A percentile compares a stretch with the other conserved stretches of the same genome.
Evolutionary conservation across 2,113 vertebrate genomes (phyloP).

Genomic region (Laterallus jamaicensis): DNA sequence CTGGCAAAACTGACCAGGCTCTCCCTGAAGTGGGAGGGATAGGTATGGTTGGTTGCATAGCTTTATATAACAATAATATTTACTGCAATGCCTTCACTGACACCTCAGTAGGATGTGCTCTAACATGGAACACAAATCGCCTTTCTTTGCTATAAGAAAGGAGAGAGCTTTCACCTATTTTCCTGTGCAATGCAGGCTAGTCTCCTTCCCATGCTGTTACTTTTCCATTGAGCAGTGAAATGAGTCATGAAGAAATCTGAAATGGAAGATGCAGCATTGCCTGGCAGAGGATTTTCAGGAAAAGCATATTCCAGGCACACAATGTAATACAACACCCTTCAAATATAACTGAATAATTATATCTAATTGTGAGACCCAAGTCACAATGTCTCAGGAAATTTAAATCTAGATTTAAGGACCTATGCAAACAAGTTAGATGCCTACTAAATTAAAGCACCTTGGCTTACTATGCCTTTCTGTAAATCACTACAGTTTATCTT

Average conservation of each 20-base stretch:
- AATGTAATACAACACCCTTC: not conserved
- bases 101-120: not conserved
- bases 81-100: not conserved
- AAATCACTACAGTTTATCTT: not conserved
- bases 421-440: not conserved
- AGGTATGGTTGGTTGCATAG: not conserved
- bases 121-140: not conserved
- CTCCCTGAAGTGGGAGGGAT: accelerated
- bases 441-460: not conserved
- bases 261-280: not conserved
- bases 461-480: not conserved
- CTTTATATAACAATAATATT: not conserved
- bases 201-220: not conserved
- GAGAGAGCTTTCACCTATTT: not conserved
- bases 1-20: not conserved
- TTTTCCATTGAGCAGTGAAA: not conserved
- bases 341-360: not conserved
- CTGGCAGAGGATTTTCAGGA: not conserved
- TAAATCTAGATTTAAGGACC: not conserved
- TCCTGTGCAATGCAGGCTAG: not conserved
- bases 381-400: not conserved
- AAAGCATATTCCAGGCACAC: not conserved
- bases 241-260: not conserved
- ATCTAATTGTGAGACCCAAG: not conserved
- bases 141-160: not conserved